Evolutionary conservation across 2,797 vertebrate species (phyloP).

Genomic region (Melanotaenia trifasciata): DNA sequence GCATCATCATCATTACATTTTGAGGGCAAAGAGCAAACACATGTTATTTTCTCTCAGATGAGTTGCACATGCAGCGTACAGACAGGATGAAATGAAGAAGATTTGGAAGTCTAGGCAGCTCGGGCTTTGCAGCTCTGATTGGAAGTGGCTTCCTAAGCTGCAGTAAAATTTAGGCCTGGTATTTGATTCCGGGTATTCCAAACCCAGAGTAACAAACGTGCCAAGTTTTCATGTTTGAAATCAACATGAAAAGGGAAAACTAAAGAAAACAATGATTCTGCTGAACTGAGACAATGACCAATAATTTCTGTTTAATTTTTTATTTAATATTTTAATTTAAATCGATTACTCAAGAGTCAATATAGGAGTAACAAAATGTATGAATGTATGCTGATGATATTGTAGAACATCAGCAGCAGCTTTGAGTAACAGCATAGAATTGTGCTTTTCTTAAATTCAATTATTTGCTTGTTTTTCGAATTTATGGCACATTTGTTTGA

Average conservation of each 20-base stretch:
- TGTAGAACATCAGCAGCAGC: neutral
- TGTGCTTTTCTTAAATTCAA: neutral
- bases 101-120: constrained; percentile 33
- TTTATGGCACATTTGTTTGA: neutral
- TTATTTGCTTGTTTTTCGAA: neutral
- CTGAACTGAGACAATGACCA: no score
- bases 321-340: no score
- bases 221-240: constrained; percentile 10
- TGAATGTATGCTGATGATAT: neutral
- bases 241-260: neutral
- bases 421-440: neutral
- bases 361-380: neutral
- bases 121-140: constrained; percentile 40
- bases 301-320: no score
- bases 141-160: constrained; percentile 21
- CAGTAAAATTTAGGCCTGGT: constrained; percentile 5
- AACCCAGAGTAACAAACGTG: constrained; percentile 4
- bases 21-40: constrained; percentile 44
- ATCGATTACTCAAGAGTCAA: neutral
- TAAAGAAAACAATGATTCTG: no score
- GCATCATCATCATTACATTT: constrained; percentile 30
- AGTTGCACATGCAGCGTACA: constrained; percentile 25
- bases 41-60: constrained; percentile 30
- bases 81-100: constrained; percentile 30
- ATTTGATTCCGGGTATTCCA: constrained; percentile 17